Base-by-base conservation (phyloP, 1,140 invertebrate genomes). In the Hestina assimilis region DNA sequence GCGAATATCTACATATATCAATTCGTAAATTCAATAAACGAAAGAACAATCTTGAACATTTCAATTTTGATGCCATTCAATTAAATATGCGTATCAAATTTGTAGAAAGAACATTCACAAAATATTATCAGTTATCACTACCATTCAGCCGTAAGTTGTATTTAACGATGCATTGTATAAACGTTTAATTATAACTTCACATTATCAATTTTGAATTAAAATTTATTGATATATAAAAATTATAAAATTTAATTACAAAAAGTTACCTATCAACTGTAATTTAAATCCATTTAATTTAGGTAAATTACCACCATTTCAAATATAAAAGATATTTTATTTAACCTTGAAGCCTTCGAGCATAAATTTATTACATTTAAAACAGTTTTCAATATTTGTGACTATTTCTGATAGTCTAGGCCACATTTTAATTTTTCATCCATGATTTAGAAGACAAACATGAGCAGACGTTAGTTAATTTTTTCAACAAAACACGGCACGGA, bases 401-500 rank as follows among this genome's bases (percentile, higher is more conserved):
- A 15, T 15, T n/a, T 8, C 9, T 2, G 5, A 35, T 6, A 35
- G 5, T 2, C 15, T 15, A 35, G 7, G 9, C 9, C 31, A 14
- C 31, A 8, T 35, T 35, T 28, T 35, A 7, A 15, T 35, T 12
- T 35, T 35, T 35, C 12, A 35, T 35, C 31, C 12, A 35, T 35
- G 12, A 35, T 14, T 35, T 35, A 2, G 31, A 15, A 35, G 12
- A 14, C 31, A 35, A 35, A 35, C 31, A 35, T 7, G 31, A 17
- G 12, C 14, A 6, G 31, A 15, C 4, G 14, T 35, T 14, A 35
- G 31, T 35, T 35, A 35, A 35, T 12, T 35, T n/a, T 14, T 1
- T 14, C 31, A 35, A 15, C 31, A 14, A 35, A 51, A 35, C 48
- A 15, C 38, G 38, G 17, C 35, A n/a, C 33, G 24, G 17, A 38